A percentile compares a stretch with the other conserved stretches of the same genome.
Conservation (phyloP, 2,888 invertebrate genomes). For the Nysson spinosus region DNA sequence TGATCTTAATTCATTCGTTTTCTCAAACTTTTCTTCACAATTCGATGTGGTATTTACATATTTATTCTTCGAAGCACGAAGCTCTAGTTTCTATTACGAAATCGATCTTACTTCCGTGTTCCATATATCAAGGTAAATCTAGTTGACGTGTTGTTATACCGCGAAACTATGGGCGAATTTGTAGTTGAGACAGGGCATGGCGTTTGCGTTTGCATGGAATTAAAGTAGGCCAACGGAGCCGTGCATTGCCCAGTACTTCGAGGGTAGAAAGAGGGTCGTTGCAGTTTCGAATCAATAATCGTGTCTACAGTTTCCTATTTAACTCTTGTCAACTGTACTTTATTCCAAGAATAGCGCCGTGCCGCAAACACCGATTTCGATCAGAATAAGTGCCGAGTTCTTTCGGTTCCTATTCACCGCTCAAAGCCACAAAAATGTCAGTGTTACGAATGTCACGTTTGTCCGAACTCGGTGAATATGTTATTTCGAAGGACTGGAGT, state of each 20-base stretch:
- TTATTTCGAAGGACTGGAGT: no score
- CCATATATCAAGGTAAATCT: slow-evolving; percentile 11
- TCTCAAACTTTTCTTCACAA: no score
- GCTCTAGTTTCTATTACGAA: no score
- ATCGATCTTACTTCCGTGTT: slow-evolving; percentile 23
- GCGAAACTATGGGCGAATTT: slow-evolving; percentile 1
- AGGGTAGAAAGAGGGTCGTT: slow-evolving; percentile 55
- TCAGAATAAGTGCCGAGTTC: no score
- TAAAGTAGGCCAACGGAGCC: slow-evolving; percentile 64
- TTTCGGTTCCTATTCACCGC: no score
- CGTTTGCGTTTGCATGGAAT: slow-evolving; percentile 43
- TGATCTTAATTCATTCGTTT: no score
- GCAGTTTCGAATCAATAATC: slow-evolving; percentile 57
- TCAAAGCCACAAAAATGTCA: no score
- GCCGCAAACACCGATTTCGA: no score
- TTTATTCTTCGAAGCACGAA: no score
- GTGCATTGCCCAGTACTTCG: slow-evolving; percentile 44
- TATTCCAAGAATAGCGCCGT: slow-evolving; percentile 48
- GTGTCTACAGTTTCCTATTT: slow-evolving; percentile 49
- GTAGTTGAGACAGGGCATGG: background rate
- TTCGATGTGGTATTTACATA: no score
- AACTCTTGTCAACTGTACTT: slow-evolving; percentile 44
- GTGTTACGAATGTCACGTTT: no score
- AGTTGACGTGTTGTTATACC: slow-evolving; percentile 12
- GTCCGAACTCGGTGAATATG: no score